Evolutionary conservation across 2,797 vertebrate species (phyloP).

Genomic region (Syngnathus rostellatus): DNA sequence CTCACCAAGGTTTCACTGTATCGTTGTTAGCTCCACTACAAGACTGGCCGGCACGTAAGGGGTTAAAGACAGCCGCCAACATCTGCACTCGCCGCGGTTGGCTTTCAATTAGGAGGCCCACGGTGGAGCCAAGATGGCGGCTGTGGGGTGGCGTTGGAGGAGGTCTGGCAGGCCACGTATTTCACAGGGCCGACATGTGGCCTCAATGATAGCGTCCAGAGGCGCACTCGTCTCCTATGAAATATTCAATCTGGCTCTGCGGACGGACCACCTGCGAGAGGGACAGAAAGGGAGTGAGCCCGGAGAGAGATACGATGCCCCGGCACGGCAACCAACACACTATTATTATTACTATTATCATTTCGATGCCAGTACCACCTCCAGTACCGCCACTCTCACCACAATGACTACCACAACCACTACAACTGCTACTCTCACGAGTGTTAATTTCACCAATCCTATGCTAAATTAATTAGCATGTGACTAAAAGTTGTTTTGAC

Average conservation of each 20-base stretch:
- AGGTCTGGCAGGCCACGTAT: constrained; percentile 82
- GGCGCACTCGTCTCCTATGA: constrained; percentile 85
- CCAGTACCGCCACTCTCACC: too few relatives aligned
- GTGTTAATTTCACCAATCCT: too few relatives aligned
- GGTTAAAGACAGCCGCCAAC: constrained; percentile 76
- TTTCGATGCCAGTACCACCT: too few relatives aligned
- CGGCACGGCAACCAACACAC: constrained; percentile 36
- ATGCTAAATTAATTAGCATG: background rate
- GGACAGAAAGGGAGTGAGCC: constrained; percentile 48
- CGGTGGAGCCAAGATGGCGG: constrained; percentile 1
- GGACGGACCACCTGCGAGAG: constrained; percentile 90
- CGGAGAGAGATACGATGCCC: constrained; percentile 56
- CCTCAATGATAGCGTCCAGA: constrained; percentile 90
- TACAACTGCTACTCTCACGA: too few relatives aligned
- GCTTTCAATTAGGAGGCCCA: constrained; percentile 83
- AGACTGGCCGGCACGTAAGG: constrained; percentile 36
- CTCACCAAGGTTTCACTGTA: background rate
- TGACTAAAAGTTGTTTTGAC: background rate
- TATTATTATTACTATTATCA: background rate
- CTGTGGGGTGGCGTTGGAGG: constrained; percentile 15
- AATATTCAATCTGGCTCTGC: constrained; percentile 92
- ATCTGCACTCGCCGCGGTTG: constrained; percentile 83
- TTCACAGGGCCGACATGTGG: constrained; percentile 95
- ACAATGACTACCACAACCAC: too few relatives aligned
- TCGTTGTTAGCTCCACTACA: constrained; percentile 37